Conservation (phyloP, 2,797 vertebrate genomes). For the Catamblyrhynchus diadema region DNA sequence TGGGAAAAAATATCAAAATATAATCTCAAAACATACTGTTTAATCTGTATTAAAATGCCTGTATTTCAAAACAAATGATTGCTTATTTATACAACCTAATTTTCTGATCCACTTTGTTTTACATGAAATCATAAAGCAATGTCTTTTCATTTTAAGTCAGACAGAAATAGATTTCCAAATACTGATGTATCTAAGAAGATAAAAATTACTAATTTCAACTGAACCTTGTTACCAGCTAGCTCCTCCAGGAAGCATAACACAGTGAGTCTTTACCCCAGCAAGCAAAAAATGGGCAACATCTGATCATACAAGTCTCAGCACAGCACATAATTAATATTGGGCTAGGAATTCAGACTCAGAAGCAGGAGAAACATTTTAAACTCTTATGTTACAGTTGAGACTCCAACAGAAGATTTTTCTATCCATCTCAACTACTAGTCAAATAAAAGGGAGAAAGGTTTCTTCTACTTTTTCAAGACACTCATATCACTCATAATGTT, state of each 20-base stretch:
- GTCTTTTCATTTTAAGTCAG: slow-evolving; percentile 12
- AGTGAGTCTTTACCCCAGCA: neutral
- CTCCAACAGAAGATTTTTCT: neutral
- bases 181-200: neutral
- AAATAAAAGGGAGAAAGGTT: neutral
- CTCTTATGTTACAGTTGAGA: neutral
- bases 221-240: neutral
- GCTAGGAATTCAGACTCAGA: neutral
- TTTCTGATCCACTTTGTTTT: neutral
- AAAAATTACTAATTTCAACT: neutral
- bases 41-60: neutral
- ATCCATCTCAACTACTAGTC: neutral
- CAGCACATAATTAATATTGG: neutral
- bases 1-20: neutral
- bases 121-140: neutral
- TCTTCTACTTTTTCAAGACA: neutral
- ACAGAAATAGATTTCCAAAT: neutral
- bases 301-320: slow-evolving; percentile 8
- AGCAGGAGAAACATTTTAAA: neutral
- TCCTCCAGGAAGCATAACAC: neutral
- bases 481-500: neutral
- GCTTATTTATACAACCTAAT: neutral
- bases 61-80: neutral
- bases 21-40: neutral
- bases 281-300: neutral